Evolutionary conservation across 2,888 invertebrate species (phyloP).

Genomic region (Lagria hirta): DNA sequence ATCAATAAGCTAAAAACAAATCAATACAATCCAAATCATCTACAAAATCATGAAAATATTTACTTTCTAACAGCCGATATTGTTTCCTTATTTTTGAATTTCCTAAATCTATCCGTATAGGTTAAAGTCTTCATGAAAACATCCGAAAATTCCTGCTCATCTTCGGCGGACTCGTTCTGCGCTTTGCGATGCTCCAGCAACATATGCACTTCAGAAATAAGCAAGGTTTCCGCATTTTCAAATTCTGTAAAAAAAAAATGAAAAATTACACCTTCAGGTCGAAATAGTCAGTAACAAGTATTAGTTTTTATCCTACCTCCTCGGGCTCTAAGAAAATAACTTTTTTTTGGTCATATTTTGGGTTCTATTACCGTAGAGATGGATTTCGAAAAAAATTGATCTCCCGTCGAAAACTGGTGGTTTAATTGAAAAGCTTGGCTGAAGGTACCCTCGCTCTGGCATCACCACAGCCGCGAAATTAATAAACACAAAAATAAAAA

Average conservation of each 20-base stretch:
- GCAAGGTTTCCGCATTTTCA: constrained; percentile 95
- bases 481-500: constrained; percentile 9
- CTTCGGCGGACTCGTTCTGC: constrained; percentile 97
- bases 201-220: constrained; percentile 96
- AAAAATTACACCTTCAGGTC: no score
- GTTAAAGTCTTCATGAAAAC: constrained; percentile 97
- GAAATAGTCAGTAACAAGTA: no score
- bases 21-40: constrained; percentile 2
- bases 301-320: no score
- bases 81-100: constrained; percentile 98
- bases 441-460: no score
- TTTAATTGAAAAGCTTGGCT: no score
- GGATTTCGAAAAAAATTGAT: no score
- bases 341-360: no score
- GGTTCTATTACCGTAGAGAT: no score
- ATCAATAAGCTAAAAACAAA: constrained; percentile 72
- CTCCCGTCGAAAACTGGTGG: no score
- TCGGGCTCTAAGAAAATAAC: no score
- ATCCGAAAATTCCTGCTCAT: constrained; percentile 97
- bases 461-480: no score
- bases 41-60: constrained; percentile 38
- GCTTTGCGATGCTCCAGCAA: constrained; percentile 94
- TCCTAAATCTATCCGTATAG: constrained; percentile 93
- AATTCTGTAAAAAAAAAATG: constrained; percentile 80
- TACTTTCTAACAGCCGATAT: constrained; percentile 95